Evolutionary conservation across 2,113 vertebrate genomes (phyloP).

Genomic region (Corvus moneduloides): DNA sequence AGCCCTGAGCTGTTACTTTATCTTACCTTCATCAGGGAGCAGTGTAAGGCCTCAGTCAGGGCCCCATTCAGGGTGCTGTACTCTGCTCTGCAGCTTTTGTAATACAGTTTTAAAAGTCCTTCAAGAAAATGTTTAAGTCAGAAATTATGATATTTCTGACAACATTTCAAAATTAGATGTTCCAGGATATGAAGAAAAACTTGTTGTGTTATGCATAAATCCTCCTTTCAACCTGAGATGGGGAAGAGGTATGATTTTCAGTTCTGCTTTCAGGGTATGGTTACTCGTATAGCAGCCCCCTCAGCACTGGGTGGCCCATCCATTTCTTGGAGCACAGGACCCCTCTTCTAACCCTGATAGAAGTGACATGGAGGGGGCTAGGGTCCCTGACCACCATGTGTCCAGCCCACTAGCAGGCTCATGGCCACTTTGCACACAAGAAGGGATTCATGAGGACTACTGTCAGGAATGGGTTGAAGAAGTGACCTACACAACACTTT

Average conservation of each 20-base stretch:
- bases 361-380: no score
- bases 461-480: accelerated
- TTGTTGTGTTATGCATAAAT: not conserved
- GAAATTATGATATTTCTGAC: no score
- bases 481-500: not conserved
- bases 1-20: no score
- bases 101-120: no score
- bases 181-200: not conserved
- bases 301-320: accelerated
- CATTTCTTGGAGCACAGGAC: not conserved
- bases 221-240: not conserved
- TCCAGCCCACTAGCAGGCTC: not conserved
- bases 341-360: not conserved
- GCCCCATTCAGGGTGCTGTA: no score
- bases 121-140: no score
- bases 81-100: no score
- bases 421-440: not conserved
- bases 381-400: not conserved
- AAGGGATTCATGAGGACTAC: not conserved
- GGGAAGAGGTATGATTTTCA: not conserved
- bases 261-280: not conserved
- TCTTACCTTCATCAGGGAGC: no score
- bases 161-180: not conserved
- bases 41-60: no score
- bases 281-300: not conserved